These are phyloP conservation scores for Cygnus atratus DNA, from an alignment of 2,113 vertebrate genomes.

Conservation along the genomic window DNA sequence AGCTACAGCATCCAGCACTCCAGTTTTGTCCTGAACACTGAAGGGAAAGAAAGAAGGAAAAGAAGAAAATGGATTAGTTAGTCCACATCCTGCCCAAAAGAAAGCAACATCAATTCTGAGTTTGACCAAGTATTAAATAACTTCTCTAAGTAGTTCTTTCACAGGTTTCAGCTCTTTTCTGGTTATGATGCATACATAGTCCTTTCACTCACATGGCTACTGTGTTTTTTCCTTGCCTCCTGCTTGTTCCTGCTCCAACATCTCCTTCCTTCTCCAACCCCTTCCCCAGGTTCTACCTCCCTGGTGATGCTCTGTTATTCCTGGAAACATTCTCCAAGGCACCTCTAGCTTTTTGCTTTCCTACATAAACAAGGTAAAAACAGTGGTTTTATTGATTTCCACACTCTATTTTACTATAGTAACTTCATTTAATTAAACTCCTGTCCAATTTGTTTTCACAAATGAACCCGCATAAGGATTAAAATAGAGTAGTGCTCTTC, in stretches of 20 bases:
- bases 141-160: not conserved
- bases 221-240: not conserved
- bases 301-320: not conserved
- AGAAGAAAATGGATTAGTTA: not conserved
- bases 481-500: not conserved
- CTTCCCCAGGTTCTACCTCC: not conserved
- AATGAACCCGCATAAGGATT: not conserved
- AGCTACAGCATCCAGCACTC: conserved; percentile 66
- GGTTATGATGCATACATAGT: not conserved
- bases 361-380: not conserved
- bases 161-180: not conserved
- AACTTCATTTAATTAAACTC: not conserved
- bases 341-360: not conserved
- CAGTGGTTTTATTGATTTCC: not conserved
- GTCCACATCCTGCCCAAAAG: not conserved
- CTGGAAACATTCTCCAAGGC: not conserved
- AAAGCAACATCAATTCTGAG: not conserved
- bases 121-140: not conserved
- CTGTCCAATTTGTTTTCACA: not conserved
- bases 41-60: not conserved
- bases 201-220: not conserved
- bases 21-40: conserved; percentile 84
- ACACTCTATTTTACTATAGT: not conserved
- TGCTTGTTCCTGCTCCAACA: not conserved
- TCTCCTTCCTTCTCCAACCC: not conserved